Percentiles rank a stretch among this genome's conserved stretches.
Evolutionary conservation across 2,113 vertebrate species (phyloP).

Genomic region (Anarhynchus alexandrinus): DNA sequence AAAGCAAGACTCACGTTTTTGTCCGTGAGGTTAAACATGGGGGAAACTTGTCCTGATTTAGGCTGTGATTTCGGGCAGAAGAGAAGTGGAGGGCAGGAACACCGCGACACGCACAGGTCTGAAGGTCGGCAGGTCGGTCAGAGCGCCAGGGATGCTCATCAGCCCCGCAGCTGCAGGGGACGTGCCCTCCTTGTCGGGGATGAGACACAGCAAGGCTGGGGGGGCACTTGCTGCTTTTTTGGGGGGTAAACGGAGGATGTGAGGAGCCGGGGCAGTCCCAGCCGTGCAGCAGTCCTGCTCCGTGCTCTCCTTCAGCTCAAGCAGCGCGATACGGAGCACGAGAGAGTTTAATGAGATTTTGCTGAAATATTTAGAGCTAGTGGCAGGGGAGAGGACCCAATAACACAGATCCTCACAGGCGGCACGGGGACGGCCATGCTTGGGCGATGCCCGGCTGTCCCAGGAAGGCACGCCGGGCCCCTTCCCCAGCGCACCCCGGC

Average conservation of each 20-base stretch:
- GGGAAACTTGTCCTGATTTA: rapidly evolving
- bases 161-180: not conserved
- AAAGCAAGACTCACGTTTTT: not conserved
- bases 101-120: not conserved
- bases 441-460: not conserved
- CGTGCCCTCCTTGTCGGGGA: rapidly evolving
- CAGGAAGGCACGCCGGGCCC: not conserved
- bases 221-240: not conserved
- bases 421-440: rapidly evolving
- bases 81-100: not conserved
- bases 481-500: not conserved
- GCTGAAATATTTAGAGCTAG: not conserved
- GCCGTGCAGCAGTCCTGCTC: not conserved
- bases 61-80: not conserved
- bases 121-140: not conserved
- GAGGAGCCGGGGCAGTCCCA: not conserved
- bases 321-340: rapidly evolving
- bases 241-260: rapidly evolving
- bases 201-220: not conserved
- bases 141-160: not conserved
- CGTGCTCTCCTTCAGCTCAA: not conserved
- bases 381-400: slow-evolving; percentile 48
- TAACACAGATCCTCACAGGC: not conserved
- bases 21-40: rapidly evolving
- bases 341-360: not conserved